Conservation (phyloP, 2,888 invertebrate species). For the Stegophylla sp. region DNA sequence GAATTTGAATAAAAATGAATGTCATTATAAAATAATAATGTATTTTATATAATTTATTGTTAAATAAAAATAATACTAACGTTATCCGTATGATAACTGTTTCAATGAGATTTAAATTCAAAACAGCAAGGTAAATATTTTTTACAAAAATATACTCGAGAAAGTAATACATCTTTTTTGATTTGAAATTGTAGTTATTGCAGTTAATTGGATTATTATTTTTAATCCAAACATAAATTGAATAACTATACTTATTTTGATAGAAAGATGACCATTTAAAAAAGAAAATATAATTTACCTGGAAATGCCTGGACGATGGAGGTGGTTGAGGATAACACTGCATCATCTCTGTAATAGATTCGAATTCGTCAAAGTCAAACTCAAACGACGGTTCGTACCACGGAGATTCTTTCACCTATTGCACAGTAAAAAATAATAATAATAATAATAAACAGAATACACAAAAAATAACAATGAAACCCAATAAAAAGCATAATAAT, state of each 20-base stretch:
- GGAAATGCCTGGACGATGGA: constrained; percentile 47
- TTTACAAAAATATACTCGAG: too few species aligned
- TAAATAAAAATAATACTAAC: background rate
- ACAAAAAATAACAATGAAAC: constrained; percentile 49
- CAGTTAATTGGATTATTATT: too few species aligned
- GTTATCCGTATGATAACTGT: background rate
- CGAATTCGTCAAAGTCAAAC: constrained; percentile 40
- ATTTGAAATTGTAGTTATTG: too few species aligned
- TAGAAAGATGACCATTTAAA: too few species aligned
- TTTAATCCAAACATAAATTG: too few species aligned
- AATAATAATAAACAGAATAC: constrained; percentile 35
- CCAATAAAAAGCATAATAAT: constrained; percentile 40
- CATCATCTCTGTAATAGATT: constrained; percentile 45
- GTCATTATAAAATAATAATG: too few species aligned
- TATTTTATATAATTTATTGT: too few species aligned
- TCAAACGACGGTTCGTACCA: constrained; percentile 46
- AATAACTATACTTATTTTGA: too few species aligned
- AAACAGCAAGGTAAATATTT: too few species aligned
- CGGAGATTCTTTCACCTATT: constrained; percentile 52
- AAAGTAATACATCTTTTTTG: too few species aligned
- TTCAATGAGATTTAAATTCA: background rate
- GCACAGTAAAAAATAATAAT: background rate
- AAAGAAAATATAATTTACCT: constrained; percentile 21
- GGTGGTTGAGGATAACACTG: constrained; percentile 54
- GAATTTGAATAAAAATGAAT: too few species aligned